phyloP scores from a whole-genome alignment of 2,113 vertebrate genomes.

The Rhombomys opimus region DNA sequence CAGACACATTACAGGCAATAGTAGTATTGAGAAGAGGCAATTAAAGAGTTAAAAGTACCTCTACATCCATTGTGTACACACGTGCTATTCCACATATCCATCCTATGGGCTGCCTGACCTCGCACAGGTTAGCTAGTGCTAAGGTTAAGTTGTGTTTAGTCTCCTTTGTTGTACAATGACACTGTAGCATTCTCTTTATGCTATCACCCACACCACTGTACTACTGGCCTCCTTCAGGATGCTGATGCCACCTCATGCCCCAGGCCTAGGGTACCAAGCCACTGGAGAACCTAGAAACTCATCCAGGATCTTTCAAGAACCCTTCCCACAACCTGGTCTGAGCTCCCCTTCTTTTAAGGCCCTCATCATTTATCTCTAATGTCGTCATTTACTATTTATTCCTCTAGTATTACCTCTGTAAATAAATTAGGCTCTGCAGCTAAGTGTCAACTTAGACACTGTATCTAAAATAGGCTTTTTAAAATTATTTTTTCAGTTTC shows the following conservation, averaged over 20 bases:
- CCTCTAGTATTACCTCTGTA: background rate
- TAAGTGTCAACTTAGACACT: constrained; percentile 31
- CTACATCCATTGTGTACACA: background rate
- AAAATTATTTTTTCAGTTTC: background rate
- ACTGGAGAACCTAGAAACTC: constrained; percentile 33
- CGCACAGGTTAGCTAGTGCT: background rate
- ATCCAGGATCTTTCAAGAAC: background rate
- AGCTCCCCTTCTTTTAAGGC: constrained; percentile 12
- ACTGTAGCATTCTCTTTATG: background rate
- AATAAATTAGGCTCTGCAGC: background rate
- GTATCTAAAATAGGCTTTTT: background rate
- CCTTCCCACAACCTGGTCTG: background rate
- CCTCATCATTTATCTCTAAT: background rate
- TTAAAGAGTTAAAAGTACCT: constrained; percentile 12
- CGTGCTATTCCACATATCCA: background rate
- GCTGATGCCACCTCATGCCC: background rate
- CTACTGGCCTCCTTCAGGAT: background rate
- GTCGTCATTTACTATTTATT: constrained; percentile 37
- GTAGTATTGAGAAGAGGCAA: background rate
- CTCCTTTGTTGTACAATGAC: background rate
- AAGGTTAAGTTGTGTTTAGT: background rate
- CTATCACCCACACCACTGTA: constrained; percentile 14
- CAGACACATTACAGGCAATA: constrained; percentile 3
- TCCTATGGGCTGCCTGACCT: background rate
- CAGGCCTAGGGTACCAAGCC: background rate